Percentiles rank a stretch among this genome's conserved stretches.
phyloP scores from a whole-genome alignment of 2,797 vertebrate genomes.

The Semaprochilodus insignis region DNA sequence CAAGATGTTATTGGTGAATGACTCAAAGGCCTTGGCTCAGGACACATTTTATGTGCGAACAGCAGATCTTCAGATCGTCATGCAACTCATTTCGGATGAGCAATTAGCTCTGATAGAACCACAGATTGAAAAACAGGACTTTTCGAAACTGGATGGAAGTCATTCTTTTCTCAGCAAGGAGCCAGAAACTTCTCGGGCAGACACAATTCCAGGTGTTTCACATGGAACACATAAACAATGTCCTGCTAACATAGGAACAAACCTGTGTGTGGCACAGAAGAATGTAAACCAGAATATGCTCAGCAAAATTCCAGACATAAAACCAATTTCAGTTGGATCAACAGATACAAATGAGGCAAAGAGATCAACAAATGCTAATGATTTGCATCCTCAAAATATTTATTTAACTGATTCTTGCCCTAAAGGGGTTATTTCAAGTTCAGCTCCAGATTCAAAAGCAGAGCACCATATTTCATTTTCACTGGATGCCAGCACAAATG shows the following conservation, averaged over 20 bases:
- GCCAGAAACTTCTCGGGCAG: conserved; percentile 6
- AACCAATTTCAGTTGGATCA: conserved; percentile 40
- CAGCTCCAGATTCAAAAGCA: conserved; percentile 17
- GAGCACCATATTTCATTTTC: conserved; percentile 6
- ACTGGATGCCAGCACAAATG: background rate
- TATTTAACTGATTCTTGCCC: background rate
- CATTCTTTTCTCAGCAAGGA: conserved; percentile 17
- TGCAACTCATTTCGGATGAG: conserved; percentile 83
- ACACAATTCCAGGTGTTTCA: conserved; percentile 29
- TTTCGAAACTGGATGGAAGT: conserved; percentile 19
- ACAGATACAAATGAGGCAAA: conserved; percentile 38
- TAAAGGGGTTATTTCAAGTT: conserved; percentile 40
- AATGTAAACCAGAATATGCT: conserved; percentile 22
- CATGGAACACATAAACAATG: conserved; percentile 39
- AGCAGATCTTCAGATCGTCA: conserved; percentile 80
- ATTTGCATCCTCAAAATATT: conserved; percentile 23
- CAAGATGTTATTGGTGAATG: conserved; percentile 58
- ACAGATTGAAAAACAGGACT: conserved; percentile 71
- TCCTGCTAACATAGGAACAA: conserved; percentile 1
- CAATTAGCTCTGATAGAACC: conserved; percentile 79
- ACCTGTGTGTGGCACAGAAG: conserved; percentile 23
- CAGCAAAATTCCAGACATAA: conserved; percentile 26
- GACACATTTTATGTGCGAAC: conserved; percentile 79
- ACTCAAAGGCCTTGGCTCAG: conserved; percentile 65
- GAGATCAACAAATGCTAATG: conserved; percentile 21